Percentiles rank a stretch among this genome's conserved stretches.
Conservation (phyloP, 2,888 invertebrate species). For the Meiosimyza platycephala region DNA sequence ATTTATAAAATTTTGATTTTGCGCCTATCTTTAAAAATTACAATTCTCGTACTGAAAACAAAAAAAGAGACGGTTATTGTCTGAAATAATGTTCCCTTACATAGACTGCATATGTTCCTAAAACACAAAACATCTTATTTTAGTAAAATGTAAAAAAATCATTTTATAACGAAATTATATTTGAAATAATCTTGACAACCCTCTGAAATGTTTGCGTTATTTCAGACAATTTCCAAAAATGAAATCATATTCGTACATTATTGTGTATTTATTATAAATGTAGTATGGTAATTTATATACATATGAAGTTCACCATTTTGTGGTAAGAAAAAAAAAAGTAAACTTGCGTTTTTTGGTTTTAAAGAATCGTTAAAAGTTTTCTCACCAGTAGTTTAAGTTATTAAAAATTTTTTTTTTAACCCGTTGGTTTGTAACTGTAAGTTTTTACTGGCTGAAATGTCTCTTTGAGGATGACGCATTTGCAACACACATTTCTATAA, state of each 20-base stretch:
- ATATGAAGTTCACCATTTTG: constrained; percentile 10
- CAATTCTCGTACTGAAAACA: not conserved
- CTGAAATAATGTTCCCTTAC: not conserved
- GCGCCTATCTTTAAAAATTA: constrained; percentile 23
- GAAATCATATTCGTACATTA: constrained; percentile 16
- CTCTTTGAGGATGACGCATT: constrained; percentile 3
- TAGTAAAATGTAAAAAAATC: not conserved
- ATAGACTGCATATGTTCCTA: too few species aligned
- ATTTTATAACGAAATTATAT: constrained; percentile 2
- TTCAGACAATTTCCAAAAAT: constrained; percentile 13
- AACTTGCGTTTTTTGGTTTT: constrained; percentile 4
- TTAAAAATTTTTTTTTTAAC: not conserved
- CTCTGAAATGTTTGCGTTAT: constrained; percentile 29
- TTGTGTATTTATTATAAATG: not conserved
- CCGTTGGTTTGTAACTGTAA: constrained; percentile 18
- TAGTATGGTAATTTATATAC: not conserved
- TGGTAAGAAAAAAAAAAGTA: constrained; percentile 10
- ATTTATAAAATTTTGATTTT: not conserved
- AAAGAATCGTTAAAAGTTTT: not conserved
- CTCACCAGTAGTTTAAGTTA: constrained; percentile 29
- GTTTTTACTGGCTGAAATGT: constrained; percentile 24
- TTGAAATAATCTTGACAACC: constrained; percentile 17
- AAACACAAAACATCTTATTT: not conserved
- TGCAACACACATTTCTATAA: constrained; percentile 6
- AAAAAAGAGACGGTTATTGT: constrained; percentile 8